Evolutionary conservation across 2,888 invertebrate species (phyloP).

Genomic region (Agrotis segetum): DNA sequence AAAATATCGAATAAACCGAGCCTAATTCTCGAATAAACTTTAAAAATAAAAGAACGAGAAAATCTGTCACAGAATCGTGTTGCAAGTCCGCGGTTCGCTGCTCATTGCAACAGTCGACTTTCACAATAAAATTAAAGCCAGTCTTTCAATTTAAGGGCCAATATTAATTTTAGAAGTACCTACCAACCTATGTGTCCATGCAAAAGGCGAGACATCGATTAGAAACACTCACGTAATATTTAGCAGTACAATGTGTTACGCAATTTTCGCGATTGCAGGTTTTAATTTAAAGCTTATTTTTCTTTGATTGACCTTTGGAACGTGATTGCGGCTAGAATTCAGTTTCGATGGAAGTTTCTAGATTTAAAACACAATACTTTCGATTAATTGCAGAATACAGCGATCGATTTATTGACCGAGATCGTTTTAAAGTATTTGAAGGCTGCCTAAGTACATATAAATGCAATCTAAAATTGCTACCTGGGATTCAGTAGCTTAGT

Average conservation of each 20-base stretch:
- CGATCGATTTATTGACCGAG: not conserved
- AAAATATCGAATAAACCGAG: slow-evolving; percentile 38
- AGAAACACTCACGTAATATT: slow-evolving; percentile 45
- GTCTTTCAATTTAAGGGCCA: slow-evolving; percentile 56
- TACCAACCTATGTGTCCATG: slow-evolving; percentile 18
- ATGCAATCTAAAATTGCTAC: no score
- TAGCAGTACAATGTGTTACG: slow-evolving; percentile 31
- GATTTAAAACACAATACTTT: slow-evolving; percentile 1
- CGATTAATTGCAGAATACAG: not conserved
- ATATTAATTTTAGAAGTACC: slow-evolving; percentile 30
- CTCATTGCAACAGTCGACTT: slow-evolving; percentile 57
- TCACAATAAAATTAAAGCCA: slow-evolving; percentile 53
- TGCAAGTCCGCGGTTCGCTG: slow-evolving; percentile 52
- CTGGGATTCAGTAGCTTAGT: no score
- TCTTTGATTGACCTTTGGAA: slow-evolving; percentile 26
- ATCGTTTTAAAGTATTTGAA: not conserved
- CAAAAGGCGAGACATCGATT: slow-evolving; percentile 41
- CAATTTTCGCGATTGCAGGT: slow-evolving; percentile 31
- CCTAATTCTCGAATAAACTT: slow-evolving; percentile 37
- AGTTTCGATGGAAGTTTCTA: slow-evolving; percentile 7
- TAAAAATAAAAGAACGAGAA: slow-evolving; percentile 40
- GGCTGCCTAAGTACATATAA: no score
- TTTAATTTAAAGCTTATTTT: slow-evolving; percentile 22
- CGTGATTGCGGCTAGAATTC: slow-evolving; percentile 3
- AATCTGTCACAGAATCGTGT: slow-evolving; percentile 41